Evolutionary conservation across 2,888 invertebrate species (phyloP), one percentile per base, ranked within the genome.

Genomic region (Anorthoa munda): DNA sequence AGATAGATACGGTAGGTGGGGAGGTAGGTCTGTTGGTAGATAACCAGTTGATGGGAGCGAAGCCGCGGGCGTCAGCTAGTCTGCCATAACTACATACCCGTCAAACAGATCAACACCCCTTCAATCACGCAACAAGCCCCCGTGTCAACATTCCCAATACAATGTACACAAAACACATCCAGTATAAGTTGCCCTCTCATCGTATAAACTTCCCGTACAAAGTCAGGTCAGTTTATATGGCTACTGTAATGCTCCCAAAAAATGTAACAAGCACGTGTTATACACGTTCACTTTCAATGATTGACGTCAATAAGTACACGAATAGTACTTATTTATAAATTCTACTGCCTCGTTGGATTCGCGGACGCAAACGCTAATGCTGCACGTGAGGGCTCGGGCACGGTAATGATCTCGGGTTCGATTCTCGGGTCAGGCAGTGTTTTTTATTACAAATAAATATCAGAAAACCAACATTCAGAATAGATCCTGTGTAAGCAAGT

Each of bases 241-340:
- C 7, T 26, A n/a, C 0, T 15, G 58, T n/a, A 15, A 11, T n/a
- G 5, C 11, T 26, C 26, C n/a, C 39, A 26, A 58, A 56, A 21
- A 23, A 45, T 66, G 15, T 58, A 7, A 45, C 31, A 0, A 60
- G 21, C 60, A 67, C 67, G 67, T 60, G 60, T 21, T 60, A 48
- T 9, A 31, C 67, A 66, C 66, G 58, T 15, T 66, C 46, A 7
- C 56, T 50, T 67, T 18, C 48, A 11, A 17, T 60, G 2, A 0
- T 12, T 67, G 31, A 67, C 67, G 67, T 60, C 67, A 67, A 17
- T 21, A 17, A 59, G 26, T 21, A 31, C 67, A 31, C 17, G 31
- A 67, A 67, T 60, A 67, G 60, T 46, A 21, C 4, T 67, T 67
- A 31, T 26, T 46, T 26, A 58, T 58, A 46, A 11, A 26, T n/a